These are phyloP conservation scores for Achatina immaculata DNA, from an alignment of 1,140 invertebrate genomes.

Conservation along the genomic window DNA sequence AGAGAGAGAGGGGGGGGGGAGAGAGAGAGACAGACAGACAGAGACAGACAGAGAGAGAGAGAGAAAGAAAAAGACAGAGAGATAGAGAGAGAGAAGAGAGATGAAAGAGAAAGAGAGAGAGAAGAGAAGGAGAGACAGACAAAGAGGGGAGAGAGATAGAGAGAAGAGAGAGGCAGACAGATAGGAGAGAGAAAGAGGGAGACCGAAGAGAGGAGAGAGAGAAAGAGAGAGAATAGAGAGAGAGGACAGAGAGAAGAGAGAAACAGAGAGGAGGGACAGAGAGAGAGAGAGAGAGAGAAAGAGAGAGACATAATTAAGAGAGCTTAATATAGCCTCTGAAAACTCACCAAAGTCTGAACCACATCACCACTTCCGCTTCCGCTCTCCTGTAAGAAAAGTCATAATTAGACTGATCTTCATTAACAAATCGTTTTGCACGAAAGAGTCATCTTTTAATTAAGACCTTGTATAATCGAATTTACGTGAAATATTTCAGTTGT, in stretches of 20 bases:
- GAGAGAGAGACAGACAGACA: background rate
- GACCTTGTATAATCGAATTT: too few relatives aligned
- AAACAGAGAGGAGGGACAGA: background rate
- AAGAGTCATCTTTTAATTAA: too few relatives aligned
- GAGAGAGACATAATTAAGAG: too few relatives aligned
- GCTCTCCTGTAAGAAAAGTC: background rate
- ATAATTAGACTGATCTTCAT: too few relatives aligned
- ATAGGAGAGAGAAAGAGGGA: background rate
- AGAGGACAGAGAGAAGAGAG: too few relatives aligned
- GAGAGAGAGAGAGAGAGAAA: background rate
- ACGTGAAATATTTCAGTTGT: too few relatives aligned
- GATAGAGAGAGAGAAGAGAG: background rate
- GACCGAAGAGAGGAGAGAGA: background rate
- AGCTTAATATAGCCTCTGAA: background rate
- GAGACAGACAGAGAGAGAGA: conserved; percentile 7
- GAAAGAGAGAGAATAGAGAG: background rate
- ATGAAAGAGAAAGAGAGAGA: background rate
- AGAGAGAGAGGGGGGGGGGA: conserved; percentile 1
- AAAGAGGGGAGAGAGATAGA: conserved; percentile 4
- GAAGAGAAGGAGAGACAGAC: background rate
- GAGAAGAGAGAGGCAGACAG: background rate
- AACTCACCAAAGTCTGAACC: background rate
- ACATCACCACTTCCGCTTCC: background rate
- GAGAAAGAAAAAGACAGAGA: background rate
- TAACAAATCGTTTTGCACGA: too few relatives aligned